A percentile compares a stretch with the other conserved stretches of the same genome.
These are phyloP conservation scores for Ctenomys sociabilis DNA, from an alignment of 2,113 vertebrate genomes.

Conservation along the genomic window DNA sequence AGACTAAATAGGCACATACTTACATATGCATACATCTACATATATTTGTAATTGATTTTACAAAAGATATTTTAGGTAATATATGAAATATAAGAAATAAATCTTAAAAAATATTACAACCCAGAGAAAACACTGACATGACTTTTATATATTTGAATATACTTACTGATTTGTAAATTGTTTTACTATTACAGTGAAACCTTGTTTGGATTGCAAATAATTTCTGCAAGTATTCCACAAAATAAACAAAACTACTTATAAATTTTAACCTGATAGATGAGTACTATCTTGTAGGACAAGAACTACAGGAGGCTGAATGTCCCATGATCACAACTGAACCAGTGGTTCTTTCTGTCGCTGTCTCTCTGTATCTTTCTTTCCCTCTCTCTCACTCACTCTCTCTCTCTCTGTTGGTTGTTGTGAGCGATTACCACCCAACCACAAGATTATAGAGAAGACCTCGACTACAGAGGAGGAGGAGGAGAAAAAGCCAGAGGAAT, in stretches of 20 bases:
- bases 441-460: not conserved
- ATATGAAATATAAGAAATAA: not conserved
- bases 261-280: not conserved
- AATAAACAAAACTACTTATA: not conserved
- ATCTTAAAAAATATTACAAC: not conserved
- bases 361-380: not conserved
- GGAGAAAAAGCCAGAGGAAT: not conserved
- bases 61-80: not conserved
- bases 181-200: not conserved
- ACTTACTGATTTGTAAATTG: not conserved
- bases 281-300: not conserved
- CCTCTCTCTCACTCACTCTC: too few relatives aligned
- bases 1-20: not conserved
- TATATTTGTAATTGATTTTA: conserved; percentile 1
- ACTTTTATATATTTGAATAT: not conserved
- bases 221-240: not conserved
- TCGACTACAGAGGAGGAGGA: not conserved
- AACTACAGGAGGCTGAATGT: not conserved
- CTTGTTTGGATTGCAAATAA: not conserved
- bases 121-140: not conserved
- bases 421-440: not conserved
- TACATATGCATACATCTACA: not conserved
- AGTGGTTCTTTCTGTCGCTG: not conserved
- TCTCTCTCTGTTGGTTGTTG: not conserved
- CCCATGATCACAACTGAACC: not conserved